Evolutionary conservation across 2,797 vertebrate species (phyloP).

Genomic region (Cottoperca gobio): DNA sequence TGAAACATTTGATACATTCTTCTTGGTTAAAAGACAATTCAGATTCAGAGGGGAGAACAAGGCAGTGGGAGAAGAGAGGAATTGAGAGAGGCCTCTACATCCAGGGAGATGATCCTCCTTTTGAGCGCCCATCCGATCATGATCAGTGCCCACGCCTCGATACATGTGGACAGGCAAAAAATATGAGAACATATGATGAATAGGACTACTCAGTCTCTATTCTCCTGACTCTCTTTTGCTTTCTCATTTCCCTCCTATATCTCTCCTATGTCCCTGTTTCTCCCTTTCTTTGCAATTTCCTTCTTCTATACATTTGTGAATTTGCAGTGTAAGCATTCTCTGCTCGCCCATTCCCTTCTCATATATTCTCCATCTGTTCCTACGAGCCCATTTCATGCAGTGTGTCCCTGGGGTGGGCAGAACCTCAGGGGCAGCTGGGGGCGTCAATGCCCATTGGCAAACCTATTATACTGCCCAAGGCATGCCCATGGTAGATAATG

Average conservation of each 20-base stretch:
- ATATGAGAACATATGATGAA: constrained; percentile 60
- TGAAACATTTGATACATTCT: constrained; percentile 68
- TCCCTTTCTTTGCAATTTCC: constrained; percentile 42
- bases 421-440: constrained; percentile 64
- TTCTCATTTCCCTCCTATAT: constrained; percentile 26
- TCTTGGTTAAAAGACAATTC: constrained; percentile 67
- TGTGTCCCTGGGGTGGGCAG: constrained; percentile 49
- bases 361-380: constrained; percentile 65
- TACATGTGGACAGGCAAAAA: constrained; percentile 54
- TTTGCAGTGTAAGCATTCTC: constrained; percentile 61
- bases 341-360: constrained; percentile 36
- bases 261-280: constrained; percentile 28
- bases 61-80: not conserved
- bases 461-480: constrained; percentile 53
- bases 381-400: constrained; percentile 45
- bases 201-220: constrained; percentile 24
- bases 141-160: constrained; percentile 54
- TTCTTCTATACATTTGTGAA: constrained; percentile 39
- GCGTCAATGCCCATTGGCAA: constrained; percentile 49
- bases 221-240: constrained; percentile 20
- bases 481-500: constrained; percentile 40
- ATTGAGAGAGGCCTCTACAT: constrained; percentile 43
- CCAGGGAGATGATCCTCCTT: constrained; percentile 59
- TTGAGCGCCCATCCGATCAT: constrained; percentile 57
- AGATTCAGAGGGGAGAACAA: constrained; percentile 65